Percentiles rank a stretch among this genome's conserved stretches.
phyloP scores from a whole-genome alignment of 1,140 invertebrate species.

The Chrysoperla carnea region DNA sequence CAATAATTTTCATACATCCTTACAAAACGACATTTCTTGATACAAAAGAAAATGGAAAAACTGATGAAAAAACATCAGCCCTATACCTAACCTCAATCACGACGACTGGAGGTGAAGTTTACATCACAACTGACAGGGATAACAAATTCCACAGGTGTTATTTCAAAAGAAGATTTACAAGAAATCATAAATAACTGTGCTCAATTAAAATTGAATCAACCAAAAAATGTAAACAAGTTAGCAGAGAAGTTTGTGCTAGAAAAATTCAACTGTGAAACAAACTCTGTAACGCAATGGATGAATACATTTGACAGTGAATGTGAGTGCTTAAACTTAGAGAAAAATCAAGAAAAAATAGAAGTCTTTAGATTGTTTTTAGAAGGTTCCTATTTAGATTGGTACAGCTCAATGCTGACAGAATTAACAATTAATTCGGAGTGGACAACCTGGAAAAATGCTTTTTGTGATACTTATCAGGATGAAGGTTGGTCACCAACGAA shows the following conservation, averaged over 20 bases:
- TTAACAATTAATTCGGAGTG: conserved; percentile 14
- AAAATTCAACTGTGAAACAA: conserved; percentile 13
- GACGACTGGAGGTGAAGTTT: background rate
- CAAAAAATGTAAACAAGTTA: conserved; percentile 6
- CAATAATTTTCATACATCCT: background rate
- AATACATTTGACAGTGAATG: conserved; percentile 14
- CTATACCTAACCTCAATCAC: background rate
- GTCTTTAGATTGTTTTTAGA: conserved; percentile 15
- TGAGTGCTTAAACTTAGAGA: conserved; percentile 11
- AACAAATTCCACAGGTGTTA: background rate
- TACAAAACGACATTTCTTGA: background rate
- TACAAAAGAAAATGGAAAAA: background rate
- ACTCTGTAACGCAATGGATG: conserved; percentile 15
- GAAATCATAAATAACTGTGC: background rate
- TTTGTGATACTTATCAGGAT: conserved; percentile 16
- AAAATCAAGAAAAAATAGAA: conserved; percentile 13
- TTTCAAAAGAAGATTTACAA: background rate
- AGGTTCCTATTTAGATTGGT: conserved; percentile 15
- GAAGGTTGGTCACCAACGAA: conserved; percentile 15
- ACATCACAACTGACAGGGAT: background rate
- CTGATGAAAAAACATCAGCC: background rate
- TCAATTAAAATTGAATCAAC: conserved; percentile 4
- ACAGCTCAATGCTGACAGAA: conserved; percentile 15
- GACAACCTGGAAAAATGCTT: conserved; percentile 14
- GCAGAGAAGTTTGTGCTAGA: conserved; percentile 6